A percentile compares a stretch with the other conserved stretches of the same genome.
Evolutionary conservation across 2,888 invertebrate genomes (phyloP).

Genomic region (Pseudococcus longispinus): DNA sequence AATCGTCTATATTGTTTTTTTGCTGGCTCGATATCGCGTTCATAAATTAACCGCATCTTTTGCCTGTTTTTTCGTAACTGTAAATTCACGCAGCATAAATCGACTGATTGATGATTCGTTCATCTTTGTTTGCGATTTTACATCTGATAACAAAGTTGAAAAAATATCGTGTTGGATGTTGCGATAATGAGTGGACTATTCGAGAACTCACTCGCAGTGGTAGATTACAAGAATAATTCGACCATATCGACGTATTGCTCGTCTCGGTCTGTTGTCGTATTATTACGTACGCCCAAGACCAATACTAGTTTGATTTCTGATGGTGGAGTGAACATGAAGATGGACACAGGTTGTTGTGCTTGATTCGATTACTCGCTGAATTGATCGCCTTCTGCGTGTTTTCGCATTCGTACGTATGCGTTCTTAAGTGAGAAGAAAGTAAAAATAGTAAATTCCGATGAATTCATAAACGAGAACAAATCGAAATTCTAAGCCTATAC

Average conservation of each 20-base stretch:
- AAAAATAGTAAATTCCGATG: not conserved
- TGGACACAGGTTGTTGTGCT: not conserved
- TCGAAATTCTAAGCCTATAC: slow-evolving; percentile 25
- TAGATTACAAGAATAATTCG: slow-evolving; percentile 13
- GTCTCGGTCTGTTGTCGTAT: slow-evolving; percentile 19
- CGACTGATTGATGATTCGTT: not conserved
- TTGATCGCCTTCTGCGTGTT: not conserved
- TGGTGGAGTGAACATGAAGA: no score
- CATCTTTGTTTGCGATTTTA: not conserved
- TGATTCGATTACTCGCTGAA: not conserved
- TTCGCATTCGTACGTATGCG: not conserved
- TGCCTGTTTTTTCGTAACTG: not conserved
- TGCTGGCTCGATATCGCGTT: not conserved
- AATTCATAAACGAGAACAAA: slow-evolving; percentile 16
- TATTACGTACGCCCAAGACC: slow-evolving; percentile 18
- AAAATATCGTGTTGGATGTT: not conserved
- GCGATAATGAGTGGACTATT: not conserved
- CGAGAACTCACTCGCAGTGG: not conserved
- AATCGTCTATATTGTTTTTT: not conserved
- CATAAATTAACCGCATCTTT: not conserved
- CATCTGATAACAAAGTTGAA: not conserved
- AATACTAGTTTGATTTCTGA: not conserved
- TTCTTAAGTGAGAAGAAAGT: slow-evolving; percentile 1
- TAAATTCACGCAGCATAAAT: not conserved
- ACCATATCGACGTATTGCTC: slow-evolving; percentile 1